Evolutionary conservation across 1,140 invertebrate species (phyloP).

Genomic region (Papilio dardanus): DNA sequence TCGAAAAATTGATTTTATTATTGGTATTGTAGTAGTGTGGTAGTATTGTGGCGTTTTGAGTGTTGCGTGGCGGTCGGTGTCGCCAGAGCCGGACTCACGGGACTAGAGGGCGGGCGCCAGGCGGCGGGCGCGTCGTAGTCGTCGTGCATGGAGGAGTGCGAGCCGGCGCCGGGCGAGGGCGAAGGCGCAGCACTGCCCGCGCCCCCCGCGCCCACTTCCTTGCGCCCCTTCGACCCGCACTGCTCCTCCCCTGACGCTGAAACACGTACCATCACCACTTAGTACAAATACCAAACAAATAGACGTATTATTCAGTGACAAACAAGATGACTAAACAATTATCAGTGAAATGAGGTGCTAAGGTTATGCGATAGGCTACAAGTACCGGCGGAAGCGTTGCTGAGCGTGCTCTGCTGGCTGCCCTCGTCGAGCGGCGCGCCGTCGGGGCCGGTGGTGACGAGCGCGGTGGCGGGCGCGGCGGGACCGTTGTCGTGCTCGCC

Average conservation of each 20-base stretch:
- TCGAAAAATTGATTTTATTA: no score
- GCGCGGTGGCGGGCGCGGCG: slow-evolving; percentile 89
- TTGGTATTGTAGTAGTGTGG: not conserved
- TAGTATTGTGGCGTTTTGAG: not conserved
- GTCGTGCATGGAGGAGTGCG: slow-evolving; percentile 92
- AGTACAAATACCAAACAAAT: no score
- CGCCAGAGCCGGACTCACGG: slow-evolving; percentile 84
- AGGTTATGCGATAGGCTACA: slow-evolving; percentile 10
- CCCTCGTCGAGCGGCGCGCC: slow-evolving; percentile 93
- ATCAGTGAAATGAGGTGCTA: slow-evolving; percentile 32
- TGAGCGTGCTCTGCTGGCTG: slow-evolving; percentile 95
- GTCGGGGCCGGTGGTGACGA: slow-evolving; percentile 94
- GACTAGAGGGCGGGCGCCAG: slow-evolving; percentile 95
- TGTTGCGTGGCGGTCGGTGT: slow-evolving; percentile 1
- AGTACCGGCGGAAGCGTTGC: slow-evolving; percentile 93
- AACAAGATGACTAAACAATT: no score
- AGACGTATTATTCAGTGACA: not conserved
- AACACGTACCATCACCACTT: slow-evolving; percentile 41
- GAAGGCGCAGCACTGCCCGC: slow-evolving; percentile 82
- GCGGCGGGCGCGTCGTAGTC: slow-evolving; percentile 94
- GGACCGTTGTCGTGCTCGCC: slow-evolving; percentile 85
- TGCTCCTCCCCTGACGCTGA: slow-evolving; percentile 93
- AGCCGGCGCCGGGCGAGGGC: slow-evolving; percentile 89
- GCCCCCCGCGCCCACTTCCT: slow-evolving; percentile 80
- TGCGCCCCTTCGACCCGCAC: slow-evolving; percentile 89